Evolutionary conservation across 2,888 invertebrate genomes (phyloP), one percentile per base, ranked within the genome.

Genomic region (Troides aeacus): DNA sequence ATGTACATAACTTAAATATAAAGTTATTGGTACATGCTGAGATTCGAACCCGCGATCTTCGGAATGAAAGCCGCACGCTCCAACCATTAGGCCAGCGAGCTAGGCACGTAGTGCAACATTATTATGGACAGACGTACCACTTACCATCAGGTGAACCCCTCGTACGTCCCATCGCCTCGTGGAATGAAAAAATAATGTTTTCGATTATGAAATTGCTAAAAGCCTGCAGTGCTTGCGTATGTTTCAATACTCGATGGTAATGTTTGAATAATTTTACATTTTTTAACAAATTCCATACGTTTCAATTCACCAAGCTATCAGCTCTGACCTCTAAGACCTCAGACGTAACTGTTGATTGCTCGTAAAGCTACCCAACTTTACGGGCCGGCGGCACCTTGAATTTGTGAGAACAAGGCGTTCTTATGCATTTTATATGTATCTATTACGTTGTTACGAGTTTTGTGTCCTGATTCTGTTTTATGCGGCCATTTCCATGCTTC

Each of bases 291-390:
- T 30, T n/a, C 15, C 4, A 39, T 59, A 53, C 10, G n/a, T 50
- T 57, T 64, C 7, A 62, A 64, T 64, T 64, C 24, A 17, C 36
- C 10, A 23, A 18, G 42, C 23, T 50, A 8, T 39, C 21, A 56
- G n/a, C 59, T 60, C n/a, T 50, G 65, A 65, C 58, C 46, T 46
- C 42, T 15, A 59, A 21, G 59, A 24, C 56, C 64, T 4, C 42
- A 61, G 42, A 30, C 36, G 53, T 59, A 59, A 53, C 50, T 53
- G 59, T 36, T 60, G 58, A 56, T 64, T 3, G 63, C 42, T 60
- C 67, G 59, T 67, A 67, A 64, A 66, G 60, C 60, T 61, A 57
- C 46, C 64, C 46, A 60, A 70, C 60, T 67, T 63, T 70, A 67
- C 53, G 18, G 58, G 42, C 63, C 70, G 18, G 18, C 62, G 57